Conservation (phyloP, 2,113 vertebrate species). For the Hippotragus niger region DNA sequence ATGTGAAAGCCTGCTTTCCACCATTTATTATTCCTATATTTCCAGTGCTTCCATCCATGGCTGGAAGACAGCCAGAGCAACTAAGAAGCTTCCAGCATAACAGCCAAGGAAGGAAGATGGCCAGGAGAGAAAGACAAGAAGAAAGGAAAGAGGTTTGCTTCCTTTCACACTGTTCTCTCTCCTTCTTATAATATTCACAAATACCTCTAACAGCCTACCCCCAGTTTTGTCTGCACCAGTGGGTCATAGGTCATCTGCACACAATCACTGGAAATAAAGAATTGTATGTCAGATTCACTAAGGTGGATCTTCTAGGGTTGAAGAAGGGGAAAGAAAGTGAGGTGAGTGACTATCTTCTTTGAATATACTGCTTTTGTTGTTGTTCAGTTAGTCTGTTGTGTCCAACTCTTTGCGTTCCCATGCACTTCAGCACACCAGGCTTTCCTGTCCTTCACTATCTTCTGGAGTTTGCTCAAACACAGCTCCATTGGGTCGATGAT, state of each 20-base stretch:
- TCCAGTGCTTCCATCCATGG: neutral
- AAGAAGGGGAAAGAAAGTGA: accelerated
- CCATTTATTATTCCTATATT: neutral
- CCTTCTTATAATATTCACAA: neutral
- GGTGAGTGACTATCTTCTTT: neutral
- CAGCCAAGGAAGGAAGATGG: neutral
- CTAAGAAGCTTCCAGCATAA: neutral
- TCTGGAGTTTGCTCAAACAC: neutral
- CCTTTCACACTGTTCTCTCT: neutral
- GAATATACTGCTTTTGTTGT: neutral
- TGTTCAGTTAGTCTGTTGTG: neutral
- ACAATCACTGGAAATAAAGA: neutral
- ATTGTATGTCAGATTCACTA: neutral
- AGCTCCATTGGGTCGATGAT: neutral
- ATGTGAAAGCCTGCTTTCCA: neutral
- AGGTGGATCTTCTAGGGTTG: neutral
- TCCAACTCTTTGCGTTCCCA: neutral
- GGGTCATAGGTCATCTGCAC: neutral
- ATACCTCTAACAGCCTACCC: neutral
- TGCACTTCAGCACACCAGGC: neutral
- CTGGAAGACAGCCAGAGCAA: neutral
- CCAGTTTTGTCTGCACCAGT: neutral
- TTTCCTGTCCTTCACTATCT: neutral
- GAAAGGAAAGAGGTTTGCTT: neutral
- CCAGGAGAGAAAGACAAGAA: neutral